A percentile compares a stretch with the other conserved stretches of the same genome.
Conservation (phyloP, 2,113 vertebrate genomes). For the Natator depressus region DNA sequence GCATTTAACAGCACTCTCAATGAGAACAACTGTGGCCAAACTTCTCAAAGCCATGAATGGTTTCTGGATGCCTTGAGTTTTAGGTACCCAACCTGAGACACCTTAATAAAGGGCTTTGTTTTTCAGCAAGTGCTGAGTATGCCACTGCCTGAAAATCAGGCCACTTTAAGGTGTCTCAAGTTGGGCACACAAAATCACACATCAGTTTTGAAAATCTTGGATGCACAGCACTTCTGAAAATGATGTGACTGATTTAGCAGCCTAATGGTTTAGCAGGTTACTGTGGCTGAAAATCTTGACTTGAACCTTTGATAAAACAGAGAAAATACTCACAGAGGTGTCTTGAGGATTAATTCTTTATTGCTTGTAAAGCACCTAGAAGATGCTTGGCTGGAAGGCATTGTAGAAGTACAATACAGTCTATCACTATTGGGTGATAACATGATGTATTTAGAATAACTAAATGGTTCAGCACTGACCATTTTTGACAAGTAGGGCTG, state of each 20-base stretch:
- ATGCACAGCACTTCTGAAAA: background rate
- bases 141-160: background rate
- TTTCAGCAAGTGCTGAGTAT: background rate
- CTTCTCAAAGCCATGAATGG: background rate
- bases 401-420: background rate
- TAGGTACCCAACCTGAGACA: background rate
- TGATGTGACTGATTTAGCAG: background rate
- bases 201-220: background rate
- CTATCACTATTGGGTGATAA: background rate
- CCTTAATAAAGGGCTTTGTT: background rate
- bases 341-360: background rate
- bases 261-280: background rate
- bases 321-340: background rate
- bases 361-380: background rate
- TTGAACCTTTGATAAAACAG: background rate
- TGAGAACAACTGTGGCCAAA: background rate
- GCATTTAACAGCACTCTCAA: background rate
- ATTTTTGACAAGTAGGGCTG: background rate
- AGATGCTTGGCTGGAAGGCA: background rate
- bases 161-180: background rate
- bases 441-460: background rate
- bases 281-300: background rate
- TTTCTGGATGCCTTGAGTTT: background rate
- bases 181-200: background rate
- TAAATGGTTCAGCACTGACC: background rate